Percentiles rank a stretch among this genome's conserved stretches.
Conservation (phyloP, 2,797 vertebrate genomes). For the Mormyrus proboscirostris region DNA sequence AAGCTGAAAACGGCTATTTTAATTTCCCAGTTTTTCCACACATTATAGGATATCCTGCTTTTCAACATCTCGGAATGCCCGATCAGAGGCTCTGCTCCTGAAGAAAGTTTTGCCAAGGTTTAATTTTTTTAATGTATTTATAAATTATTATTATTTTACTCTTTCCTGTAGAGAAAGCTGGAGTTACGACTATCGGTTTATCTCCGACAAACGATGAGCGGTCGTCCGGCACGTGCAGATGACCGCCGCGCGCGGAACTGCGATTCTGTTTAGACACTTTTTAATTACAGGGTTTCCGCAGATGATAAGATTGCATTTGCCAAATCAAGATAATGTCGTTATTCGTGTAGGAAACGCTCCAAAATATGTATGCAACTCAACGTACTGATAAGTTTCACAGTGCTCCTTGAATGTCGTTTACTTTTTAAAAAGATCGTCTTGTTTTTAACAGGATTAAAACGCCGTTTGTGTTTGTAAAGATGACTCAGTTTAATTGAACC, state of each 20-base stretch:
- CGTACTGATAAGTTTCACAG: background rate
- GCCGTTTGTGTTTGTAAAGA: background rate
- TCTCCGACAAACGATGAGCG: background rate
- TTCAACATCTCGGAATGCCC: conserved; percentile 4
- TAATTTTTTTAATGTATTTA: background rate
- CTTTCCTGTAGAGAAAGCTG: background rate
- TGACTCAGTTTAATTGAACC: background rate
- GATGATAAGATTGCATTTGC: conserved; percentile 1
- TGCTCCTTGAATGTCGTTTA: background rate
- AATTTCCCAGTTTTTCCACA: background rate
- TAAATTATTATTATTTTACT: background rate
- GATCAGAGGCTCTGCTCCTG: conserved; percentile 13
- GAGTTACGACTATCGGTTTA: background rate
- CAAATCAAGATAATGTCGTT: conserved; percentile 1
- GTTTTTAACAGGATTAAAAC: background rate
- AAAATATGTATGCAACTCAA: conserved; percentile 6
- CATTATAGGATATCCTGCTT: background rate
- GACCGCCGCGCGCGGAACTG: background rate
- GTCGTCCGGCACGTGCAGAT: background rate
- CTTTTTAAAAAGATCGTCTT: conserved; percentile 9
- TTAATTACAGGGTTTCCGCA: background rate
- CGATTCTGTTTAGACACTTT: background rate
- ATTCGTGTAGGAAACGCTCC: background rate
- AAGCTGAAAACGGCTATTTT: background rate
- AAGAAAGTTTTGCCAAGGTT: conserved; percentile 5